Evolutionary conservation across 2,113 vertebrate species (phyloP), one percentile per base, ranked within the genome.

Genomic region (Lophura nycthemera): DNA sequence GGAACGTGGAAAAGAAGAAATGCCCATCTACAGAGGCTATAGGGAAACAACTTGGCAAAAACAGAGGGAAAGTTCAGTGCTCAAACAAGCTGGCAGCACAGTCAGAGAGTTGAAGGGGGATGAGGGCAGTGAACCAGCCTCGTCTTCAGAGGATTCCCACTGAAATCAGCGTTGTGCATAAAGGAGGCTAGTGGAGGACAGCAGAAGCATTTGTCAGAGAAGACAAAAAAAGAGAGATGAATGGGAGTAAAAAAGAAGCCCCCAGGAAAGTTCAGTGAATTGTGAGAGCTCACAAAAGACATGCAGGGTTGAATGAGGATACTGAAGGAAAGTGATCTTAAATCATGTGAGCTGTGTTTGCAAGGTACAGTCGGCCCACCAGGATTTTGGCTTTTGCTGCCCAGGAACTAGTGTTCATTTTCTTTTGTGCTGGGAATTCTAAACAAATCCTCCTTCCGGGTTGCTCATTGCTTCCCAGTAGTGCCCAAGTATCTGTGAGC

Each of bases 201-300:
- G 78, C 86, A 90, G 71, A 89, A 75, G 63, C 86, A 40, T 83
- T 86, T 84, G 71, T 89, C 71, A 80, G 73, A 50, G 77, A 50
- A 82, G 66, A 92, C 81, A 90, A 90, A 92, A 77, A 74, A 75
- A 40, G 56, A 52, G 42, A 77, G 40, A 80, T 74, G 65, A 92
- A 91, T 78, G 57, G 22, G 30, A 79, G 40, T 12, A 91, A 91
- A 38, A 85, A 78, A 93, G 92, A 87, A 48, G 75, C 43, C 73
- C 73, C 38, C 84, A 5, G 12, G 63, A 83, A 80, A 5, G 13
- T 32, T 70, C 42, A 61, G 2, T 59, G 71, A 76, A 87, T 95
- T 84, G 69, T 79, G 47, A 90, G 71, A 76, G 79, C n/a, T 88
- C 82, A 81, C 89, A 90, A 96, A 96, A 85, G 87, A 61, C 40